Evolutionary conservation across 2,797 vertebrate genomes (phyloP).

Genomic region (Spinus pinus): DNA sequence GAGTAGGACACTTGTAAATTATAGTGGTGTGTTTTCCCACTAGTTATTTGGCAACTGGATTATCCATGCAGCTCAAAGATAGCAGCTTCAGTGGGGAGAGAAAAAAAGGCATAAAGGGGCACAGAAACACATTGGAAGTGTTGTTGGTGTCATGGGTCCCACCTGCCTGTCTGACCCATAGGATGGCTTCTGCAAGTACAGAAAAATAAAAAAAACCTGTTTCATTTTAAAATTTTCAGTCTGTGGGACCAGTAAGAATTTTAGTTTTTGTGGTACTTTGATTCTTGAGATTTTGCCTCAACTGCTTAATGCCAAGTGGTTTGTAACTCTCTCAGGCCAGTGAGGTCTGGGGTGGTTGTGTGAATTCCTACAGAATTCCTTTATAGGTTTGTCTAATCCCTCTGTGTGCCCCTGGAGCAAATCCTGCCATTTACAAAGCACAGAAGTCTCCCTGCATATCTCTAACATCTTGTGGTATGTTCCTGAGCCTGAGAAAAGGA

Average conservation of each 20-base stretch:
- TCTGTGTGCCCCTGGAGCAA: background rate
- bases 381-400: background rate
- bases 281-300: background rate
- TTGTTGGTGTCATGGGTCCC: background rate
- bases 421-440: background rate
- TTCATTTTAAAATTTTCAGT: background rate
- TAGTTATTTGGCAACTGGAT: constrained; percentile 22
- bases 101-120: background rate
- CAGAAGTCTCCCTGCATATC: background rate
- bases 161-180: background rate
- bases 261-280: background rate
- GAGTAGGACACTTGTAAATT: constrained; percentile 35
- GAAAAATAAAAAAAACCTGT: background rate
- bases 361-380: background rate
- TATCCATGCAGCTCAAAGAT: background rate
- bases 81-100: background rate
- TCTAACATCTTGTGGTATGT: constrained; percentile 17
- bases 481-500: constrained; percentile 46
- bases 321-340: background rate
- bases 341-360: background rate
- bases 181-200: background rate
- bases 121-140: rapidly evolving
- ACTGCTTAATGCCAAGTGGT: background rate
- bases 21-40: constrained; percentile 11
- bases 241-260: background rate